Conservation (phyloP, 2,888 invertebrate genomes). For the Drosophila paranaensis region DNA sequence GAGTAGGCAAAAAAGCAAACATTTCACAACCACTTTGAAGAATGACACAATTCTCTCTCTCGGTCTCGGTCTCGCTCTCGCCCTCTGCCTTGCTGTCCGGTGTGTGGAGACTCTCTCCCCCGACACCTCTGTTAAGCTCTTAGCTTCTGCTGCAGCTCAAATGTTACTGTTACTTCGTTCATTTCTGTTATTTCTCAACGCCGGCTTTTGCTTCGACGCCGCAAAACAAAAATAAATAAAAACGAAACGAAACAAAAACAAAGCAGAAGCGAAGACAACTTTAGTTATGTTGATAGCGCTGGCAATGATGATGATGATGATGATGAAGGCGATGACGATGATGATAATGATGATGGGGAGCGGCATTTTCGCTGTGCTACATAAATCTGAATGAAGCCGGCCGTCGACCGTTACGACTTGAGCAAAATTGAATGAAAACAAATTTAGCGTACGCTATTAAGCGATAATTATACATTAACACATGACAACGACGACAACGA, state of each 20-base stretch:
- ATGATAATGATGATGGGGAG: slow-evolving; percentile 20
- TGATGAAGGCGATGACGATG: not conserved
- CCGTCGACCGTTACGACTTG: slow-evolving; percentile 19
- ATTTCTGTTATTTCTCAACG: slow-evolving; percentile 47
- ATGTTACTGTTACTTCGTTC: slow-evolving; percentile 18
- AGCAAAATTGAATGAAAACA: slow-evolving; percentile 43
- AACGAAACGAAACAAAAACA: slow-evolving; percentile 19
- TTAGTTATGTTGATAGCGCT: slow-evolving; percentile 43
- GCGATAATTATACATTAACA: slow-evolving; percentile 32
- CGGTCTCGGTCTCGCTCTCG: not conserved
- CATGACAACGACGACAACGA: slow-evolving; percentile 11
- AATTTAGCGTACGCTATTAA: slow-evolving; percentile 31
- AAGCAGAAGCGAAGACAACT: slow-evolving; percentile 33
- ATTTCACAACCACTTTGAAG: slow-evolving; percentile 97
- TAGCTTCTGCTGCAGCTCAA: not conserved
- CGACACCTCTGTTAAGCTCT: slow-evolving; percentile 37
- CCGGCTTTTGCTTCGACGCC: slow-evolving; percentile 29
- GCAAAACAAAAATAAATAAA: slow-evolving; percentile 44
- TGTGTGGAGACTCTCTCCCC: slow-evolving; percentile 10
- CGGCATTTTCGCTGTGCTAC: slow-evolving; percentile 27
- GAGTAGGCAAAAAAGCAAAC: slow-evolving; percentile 86
- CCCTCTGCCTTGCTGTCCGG: not conserved
- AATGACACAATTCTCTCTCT: slow-evolving; percentile 85
- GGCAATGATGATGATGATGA: not conserved
- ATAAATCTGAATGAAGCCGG: slow-evolving; percentile 50